Percentiles rank a stretch among this genome's conserved stretches.
phyloP scores from a whole-genome alignment of 2,888 invertebrate genomes.

The Orthosia incerta region DNA sequence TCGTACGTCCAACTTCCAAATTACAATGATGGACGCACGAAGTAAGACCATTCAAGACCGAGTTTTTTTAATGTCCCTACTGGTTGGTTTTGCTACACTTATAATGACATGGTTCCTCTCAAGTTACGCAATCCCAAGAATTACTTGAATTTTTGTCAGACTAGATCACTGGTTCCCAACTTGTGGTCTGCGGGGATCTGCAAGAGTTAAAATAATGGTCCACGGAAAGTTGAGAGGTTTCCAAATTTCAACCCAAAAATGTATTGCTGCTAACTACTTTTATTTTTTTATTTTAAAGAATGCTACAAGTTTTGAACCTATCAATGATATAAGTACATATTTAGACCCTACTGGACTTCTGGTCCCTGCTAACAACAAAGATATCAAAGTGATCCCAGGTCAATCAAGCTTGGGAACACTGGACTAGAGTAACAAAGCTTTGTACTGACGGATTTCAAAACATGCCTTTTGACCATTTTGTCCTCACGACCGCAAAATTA shows the following conservation, averaged over 20 bases:
- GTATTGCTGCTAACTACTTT: too few relatives aligned
- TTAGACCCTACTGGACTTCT: too few relatives aligned
- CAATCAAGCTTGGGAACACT: too few relatives aligned
- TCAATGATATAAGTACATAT: too few relatives aligned
- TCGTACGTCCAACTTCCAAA: constrained; percentile 50
- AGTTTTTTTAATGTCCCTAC: constrained; percentile 31
- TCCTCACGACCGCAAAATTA: constrained; percentile 57
- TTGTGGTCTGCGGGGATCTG: too few relatives aligned
- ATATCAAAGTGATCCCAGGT: too few relatives aligned
- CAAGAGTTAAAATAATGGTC: too few relatives aligned
- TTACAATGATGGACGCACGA: constrained; percentile 54
- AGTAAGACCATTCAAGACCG: constrained; percentile 38
- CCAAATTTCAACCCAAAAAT: too few relatives aligned
- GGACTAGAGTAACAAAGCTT: constrained; percentile 24
- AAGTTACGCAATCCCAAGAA: constrained; percentile 30
- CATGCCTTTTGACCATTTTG: constrained; percentile 42
- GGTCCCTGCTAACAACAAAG: too few relatives aligned
- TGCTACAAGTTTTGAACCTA: too few relatives aligned
- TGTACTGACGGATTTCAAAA: constrained; percentile 26
- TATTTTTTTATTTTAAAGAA: too few relatives aligned
- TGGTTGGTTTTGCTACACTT: constrained; percentile 25
- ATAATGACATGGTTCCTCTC: constrained; percentile 41
- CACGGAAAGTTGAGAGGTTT: too few relatives aligned
- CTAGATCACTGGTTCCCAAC: neutral
- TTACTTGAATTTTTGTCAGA: constrained; percentile 42